A percentile compares a stretch with the other conserved stretches of the same genome.
Conservation (phyloP, 2,113 vertebrate species). For the Malurus elegans region DNA sequence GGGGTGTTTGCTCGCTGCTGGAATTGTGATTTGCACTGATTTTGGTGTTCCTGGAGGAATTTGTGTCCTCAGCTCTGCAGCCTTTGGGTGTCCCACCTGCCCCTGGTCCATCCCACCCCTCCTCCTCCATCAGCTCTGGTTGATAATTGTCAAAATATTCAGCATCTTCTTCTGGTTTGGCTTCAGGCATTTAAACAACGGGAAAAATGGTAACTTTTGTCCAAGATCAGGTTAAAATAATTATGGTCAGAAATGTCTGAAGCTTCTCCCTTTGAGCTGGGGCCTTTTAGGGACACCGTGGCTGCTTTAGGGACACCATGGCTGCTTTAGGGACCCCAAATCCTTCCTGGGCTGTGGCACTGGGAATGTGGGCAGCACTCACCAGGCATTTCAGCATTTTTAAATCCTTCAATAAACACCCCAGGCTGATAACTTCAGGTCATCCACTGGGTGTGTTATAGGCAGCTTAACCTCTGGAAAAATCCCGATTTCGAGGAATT, state of each 20-base stretch:
- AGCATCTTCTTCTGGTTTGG: neutral
- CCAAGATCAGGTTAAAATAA: neutral
- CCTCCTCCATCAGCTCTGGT: accelerated
- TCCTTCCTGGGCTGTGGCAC: neutral
- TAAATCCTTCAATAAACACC: neutral
- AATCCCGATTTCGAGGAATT: neutral
- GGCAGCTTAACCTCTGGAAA: neutral
- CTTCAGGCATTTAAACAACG: neutral
- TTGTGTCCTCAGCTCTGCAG: neutral
- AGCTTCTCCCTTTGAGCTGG: neutral
- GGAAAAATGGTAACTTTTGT: neutral
- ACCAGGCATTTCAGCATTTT: neutral
- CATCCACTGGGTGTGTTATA: neutral
- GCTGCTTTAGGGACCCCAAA: neutral
- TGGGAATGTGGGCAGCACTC: neutral
- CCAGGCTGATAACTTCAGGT: neutral
- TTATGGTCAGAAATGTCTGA: neutral
- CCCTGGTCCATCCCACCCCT: neutral
- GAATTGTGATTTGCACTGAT: neutral
- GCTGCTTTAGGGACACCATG: neutral
- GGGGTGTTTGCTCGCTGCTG: neutral
- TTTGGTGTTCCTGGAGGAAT: neutral
- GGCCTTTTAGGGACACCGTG: neutral
- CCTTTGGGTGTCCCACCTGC: neutral
- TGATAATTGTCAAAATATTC: neutral